phyloP scores from a whole-genome alignment of 2,113 vertebrate genomes.

The Ovibos moschatus region DNA sequence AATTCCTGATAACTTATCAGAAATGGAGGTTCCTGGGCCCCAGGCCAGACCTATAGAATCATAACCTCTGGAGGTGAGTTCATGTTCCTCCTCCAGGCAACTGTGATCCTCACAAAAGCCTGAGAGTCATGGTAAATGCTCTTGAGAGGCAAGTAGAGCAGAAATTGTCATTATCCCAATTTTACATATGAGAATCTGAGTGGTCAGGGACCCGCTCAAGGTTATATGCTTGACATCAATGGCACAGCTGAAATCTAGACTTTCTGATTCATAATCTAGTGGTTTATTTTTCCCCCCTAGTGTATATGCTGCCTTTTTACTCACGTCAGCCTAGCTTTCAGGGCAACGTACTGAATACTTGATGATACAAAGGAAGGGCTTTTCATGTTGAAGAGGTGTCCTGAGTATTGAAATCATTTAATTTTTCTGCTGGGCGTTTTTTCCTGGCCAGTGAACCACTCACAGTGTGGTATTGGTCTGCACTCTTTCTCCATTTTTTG shows the following conservation, averaged over 20 bases:
- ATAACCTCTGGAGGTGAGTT: background rate
- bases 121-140: background rate
- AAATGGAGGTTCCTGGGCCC: background rate
- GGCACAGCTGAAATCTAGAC: background rate
- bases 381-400: background rate
- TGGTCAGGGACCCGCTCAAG: background rate
- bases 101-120: background rate
- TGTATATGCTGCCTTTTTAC: background rate
- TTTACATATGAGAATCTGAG: background rate
- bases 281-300: rapidly evolving
- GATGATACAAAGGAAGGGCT: background rate
- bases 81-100: background rate
- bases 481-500: background rate
- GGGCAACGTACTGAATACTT: background rate
- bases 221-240: background rate
- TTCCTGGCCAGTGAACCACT: background rate
- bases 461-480: background rate
- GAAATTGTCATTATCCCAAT: background rate
- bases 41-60: background rate
- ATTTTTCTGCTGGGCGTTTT: background rate
- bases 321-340: background rate
- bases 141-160: background rate
- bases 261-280: background rate
- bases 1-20: background rate
- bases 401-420: background rate